phyloP scores from a whole-genome alignment of 2,797 vertebrate genomes.

The Parauchenoglanis ngamensis region DNA sequence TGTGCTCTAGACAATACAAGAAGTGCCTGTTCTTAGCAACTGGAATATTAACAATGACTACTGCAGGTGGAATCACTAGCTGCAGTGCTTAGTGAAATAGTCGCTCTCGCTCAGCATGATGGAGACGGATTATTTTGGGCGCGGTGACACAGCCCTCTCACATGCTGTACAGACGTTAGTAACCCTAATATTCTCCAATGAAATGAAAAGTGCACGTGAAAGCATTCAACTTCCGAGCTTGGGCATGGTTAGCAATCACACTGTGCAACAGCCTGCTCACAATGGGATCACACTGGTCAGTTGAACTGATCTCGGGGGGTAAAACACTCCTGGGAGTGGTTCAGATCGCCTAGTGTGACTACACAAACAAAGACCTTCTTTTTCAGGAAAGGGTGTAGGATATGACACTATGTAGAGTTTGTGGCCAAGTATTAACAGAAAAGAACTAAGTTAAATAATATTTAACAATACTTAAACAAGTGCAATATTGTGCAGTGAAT shows the following conservation, averaged over 20 bases:
- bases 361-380: neutral
- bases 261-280: no score
- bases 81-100: slow-evolving; percentile 36
- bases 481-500: neutral
- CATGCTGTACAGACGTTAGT: no score
- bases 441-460: neutral
- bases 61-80: neutral
- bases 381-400: neutral
- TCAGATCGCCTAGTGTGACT: no score
- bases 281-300: no score
- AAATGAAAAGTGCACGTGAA: no score
- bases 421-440: neutral
- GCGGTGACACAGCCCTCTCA: no score
- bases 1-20: neutral
- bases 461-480: neutral
- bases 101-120: slow-evolving; percentile 2
- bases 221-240: no score
- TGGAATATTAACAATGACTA: slow-evolving; percentile 41
- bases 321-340: no score
- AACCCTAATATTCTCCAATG: no score
- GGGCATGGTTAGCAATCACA: no score
- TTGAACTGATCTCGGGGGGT: no score
- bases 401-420: neutral
- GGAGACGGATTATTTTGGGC: no score
- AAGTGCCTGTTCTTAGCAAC: slow-evolving; percentile 35